phyloP scores from a whole-genome alignment of 2,888 invertebrate species.

The Zygaena filipendulae region DNA sequence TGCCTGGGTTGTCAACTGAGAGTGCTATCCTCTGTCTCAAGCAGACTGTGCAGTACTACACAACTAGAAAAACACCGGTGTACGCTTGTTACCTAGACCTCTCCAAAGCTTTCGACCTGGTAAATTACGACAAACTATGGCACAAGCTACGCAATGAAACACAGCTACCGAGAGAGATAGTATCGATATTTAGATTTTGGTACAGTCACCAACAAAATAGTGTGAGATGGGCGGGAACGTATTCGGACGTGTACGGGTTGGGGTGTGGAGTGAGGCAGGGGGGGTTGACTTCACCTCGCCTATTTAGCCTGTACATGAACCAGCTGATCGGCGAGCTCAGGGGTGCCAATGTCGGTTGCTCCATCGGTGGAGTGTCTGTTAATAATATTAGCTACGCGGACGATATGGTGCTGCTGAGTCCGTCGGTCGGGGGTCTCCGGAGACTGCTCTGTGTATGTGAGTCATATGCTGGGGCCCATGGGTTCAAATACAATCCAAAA shows the following conservation, averaged over 20 bases:
- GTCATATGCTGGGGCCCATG: constrained; percentile 2
- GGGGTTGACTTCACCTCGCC: too few species aligned
- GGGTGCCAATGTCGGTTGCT: constrained; percentile 4
- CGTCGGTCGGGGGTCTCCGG: constrained; percentile 1
- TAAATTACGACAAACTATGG: too few species aligned
- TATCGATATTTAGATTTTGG: too few species aligned
- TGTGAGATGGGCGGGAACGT: constrained; percentile 1
- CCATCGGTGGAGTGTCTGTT: constrained; percentile 3
- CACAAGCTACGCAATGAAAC: too few species aligned
- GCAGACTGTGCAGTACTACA: constrained; percentile 14
- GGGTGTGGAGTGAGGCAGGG: too few species aligned
- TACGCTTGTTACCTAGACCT: too few species aligned
- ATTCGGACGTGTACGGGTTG: too few species aligned
- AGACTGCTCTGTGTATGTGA: constrained; percentile 1
- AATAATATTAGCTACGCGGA: constrained; percentile 9
- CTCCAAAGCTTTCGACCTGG: constrained; percentile 15
- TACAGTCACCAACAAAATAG: too few species aligned
- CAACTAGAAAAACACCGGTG: too few species aligned
- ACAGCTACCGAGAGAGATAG: too few species aligned
- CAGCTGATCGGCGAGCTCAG: constrained; percentile 6
- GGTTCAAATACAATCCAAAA: constrained; percentile 1
- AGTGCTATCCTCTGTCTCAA: constrained; percentile 15
- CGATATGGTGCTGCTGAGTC: too few species aligned
- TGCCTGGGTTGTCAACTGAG: constrained; percentile 14
- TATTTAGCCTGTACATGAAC: constrained; percentile 8